Evolutionary conservation across 1,140 invertebrate genomes (phyloP), one percentile per base, ranked within the genome.

Genomic region (Ganaspis sp.): DNA sequence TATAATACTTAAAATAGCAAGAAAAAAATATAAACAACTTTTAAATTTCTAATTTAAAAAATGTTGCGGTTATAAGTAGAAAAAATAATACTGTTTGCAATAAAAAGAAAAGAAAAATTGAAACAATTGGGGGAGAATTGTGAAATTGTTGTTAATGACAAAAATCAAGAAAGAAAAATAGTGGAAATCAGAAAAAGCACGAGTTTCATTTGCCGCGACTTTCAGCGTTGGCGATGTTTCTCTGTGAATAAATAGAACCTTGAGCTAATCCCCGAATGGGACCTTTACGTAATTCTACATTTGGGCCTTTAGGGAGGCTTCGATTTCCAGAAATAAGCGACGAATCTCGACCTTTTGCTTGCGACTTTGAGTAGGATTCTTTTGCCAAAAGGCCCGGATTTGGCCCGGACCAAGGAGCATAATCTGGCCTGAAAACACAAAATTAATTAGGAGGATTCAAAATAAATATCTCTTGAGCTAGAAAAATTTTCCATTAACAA

Each of bases 391-490:
- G 84, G 76, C 86, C 88, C 8, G 92, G 90, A 89, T 95, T 93
- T 11, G 94, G 92, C 17, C 94, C 94, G 79, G 93, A 93, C 94
- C 94, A 95, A 11, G 94, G 93, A 15, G 94, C 92, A 87, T 95
- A 95, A 83, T 95, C 94, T 26, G 93, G 92, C 72, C 94, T 95
- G 73, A 69, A 89, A 91, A n/a, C 23, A 64, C 4, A 23, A 79
- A 40, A 40, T n/a, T n/a, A n/a, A n/a, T n/a, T n/a, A n/a, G n/a
- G 38, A 9, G 15, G 1, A 40, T 1, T 11, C 77, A 73, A 23
- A 76, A 81, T 75, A 70, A 49, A 74, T 70, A 58, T 75, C 58
- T 71, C 45, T 75, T 75, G 58, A n/a, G n/a, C n/a, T n/a, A n/a
- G n/a, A n/a, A n/a, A n/a, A n/a, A n/a, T n/a, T n/a, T n/a, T n/a